Percentiles rank a stretch among this genome's conserved stretches.
These are phyloP conservation scores for Heteromormyrus szaboi DNA, from an alignment of 2,797 vertebrate genomes.

Conservation along the genomic window DNA sequence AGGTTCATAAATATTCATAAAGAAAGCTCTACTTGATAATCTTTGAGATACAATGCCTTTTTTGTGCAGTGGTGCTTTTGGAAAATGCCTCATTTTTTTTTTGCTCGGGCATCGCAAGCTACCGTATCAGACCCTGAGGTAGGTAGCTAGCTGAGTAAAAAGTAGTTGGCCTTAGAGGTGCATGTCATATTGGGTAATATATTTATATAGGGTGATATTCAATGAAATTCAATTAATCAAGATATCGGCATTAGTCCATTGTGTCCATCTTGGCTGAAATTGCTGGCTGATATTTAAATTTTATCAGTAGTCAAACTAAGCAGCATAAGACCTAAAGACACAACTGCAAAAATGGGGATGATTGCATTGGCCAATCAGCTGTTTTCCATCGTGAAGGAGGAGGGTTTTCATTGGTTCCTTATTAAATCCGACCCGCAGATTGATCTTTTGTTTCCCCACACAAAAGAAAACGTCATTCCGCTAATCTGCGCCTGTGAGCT, in stretches of 20 bases:
- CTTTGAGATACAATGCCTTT: not conserved
- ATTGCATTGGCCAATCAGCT: not conserved
- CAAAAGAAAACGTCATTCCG: not conserved
- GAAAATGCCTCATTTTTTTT: not conserved
- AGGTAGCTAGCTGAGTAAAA: not conserved
- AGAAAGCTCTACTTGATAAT: not conserved
- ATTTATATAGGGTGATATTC: not conserved
- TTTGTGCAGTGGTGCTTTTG: not conserved
- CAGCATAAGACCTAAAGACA: not conserved
- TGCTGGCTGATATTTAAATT: not conserved
- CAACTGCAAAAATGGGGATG: not conserved
- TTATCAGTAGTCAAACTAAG: not conserved
- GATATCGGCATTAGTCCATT: not conserved
- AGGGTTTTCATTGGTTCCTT: not conserved
- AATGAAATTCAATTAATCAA: not conserved
- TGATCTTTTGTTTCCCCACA: not conserved
- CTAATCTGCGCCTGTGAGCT: not conserved
- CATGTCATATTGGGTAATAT: not conserved
- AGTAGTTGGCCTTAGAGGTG: not conserved
- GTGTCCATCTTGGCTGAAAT: not conserved
- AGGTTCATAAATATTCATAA: not conserved
- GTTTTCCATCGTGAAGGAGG: not conserved
- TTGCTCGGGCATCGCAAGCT: not conserved
- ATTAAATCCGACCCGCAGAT: not conserved
- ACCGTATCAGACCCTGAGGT: not conserved